Percentiles rank a stretch among this genome's conserved stretches.
These are phyloP conservation scores for Palythoa caribaeorum DNA, from an alignment of 92 coral and sea anemone species.

Conservation along the genomic window DNA sequence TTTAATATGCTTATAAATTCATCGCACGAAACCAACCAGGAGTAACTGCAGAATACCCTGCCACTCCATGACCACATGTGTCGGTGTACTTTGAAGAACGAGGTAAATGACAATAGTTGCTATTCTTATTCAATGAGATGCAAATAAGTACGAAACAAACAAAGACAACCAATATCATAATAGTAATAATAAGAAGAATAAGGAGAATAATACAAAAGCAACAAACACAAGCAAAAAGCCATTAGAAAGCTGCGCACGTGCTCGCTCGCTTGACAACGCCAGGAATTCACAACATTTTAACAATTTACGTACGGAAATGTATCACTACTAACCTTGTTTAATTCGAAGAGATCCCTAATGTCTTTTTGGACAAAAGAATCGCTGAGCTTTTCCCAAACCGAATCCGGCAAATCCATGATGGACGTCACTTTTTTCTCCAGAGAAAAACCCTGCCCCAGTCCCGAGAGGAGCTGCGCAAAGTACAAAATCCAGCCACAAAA, in stretches of 20 bases:
- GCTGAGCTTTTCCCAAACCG: neutral
- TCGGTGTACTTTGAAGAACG: too few relatives aligned
- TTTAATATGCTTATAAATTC: too few relatives aligned
- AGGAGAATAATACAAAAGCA: too few relatives aligned
- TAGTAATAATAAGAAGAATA: too few relatives aligned
- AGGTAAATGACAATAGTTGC: too few relatives aligned
- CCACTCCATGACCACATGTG: too few relatives aligned
- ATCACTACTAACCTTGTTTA: neutral
- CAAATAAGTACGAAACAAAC: too few relatives aligned
- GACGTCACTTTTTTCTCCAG: neutral
- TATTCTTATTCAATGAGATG: too few relatives aligned
- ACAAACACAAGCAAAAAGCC: too few relatives aligned
- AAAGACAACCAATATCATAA: too few relatives aligned
- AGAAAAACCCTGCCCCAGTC: neutral
- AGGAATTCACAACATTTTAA: conserved; percentile 7
- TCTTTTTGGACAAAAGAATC: neutral
- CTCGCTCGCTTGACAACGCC: neutral
- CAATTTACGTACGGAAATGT: neutral
- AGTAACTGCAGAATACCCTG: too few relatives aligned
- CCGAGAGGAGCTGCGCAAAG: neutral
- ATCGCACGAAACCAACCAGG: too few relatives aligned
- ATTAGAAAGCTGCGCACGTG: neutral
- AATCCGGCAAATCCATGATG: neutral
- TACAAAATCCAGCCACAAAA: neutral
- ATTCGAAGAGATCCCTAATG: neutral